Conservation (phyloP, 2,888 invertebrate genomes). For the Chymomyza procnemis region DNA sequence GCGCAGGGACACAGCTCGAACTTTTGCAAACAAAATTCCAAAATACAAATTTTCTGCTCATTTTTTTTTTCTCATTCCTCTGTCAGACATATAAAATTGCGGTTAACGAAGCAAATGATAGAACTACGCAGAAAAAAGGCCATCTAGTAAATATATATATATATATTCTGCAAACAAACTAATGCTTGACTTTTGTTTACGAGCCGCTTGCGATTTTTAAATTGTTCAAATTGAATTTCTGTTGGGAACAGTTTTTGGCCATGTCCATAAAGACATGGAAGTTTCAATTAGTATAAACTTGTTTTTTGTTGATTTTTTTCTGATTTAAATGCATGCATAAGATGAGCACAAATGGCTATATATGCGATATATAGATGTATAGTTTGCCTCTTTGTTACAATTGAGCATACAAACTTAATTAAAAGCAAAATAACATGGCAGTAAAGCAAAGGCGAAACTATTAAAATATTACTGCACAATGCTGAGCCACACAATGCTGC, state of each 20-base stretch:
- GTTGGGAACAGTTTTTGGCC: neutral
- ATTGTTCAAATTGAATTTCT: neutral
- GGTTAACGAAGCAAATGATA: slow-evolving; percentile 67
- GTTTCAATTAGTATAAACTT: slow-evolving; percentile 31
- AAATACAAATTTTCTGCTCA: neutral
- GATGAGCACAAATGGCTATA: slow-evolving; percentile 14
- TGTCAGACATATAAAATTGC: slow-evolving; percentile 59
- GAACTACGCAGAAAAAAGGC: slow-evolving; percentile 38
- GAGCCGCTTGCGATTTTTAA: neutral
- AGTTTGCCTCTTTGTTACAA: neutral
- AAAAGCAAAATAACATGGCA: slow-evolving; percentile 37
- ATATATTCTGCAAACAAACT: neutral
- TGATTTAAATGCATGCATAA: slow-evolving; percentile 26
- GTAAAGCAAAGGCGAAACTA: slow-evolving; percentile 33
- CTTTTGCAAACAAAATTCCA: slow-evolving; percentile 34
- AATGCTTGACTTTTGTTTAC: neutral
- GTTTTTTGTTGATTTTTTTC: slow-evolving; percentile 15
- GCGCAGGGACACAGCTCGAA: slow-evolving; percentile 49
- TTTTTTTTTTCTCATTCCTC: slow-evolving; percentile 2
- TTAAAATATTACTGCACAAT: slow-evolving; percentile 40
- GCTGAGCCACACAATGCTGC: slow-evolving; percentile 35
- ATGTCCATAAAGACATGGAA: slow-evolving; percentile 49
- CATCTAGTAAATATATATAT: slow-evolving; percentile 7
- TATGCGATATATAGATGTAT: neutral
- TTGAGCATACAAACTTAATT: slow-evolving; percentile 49